phyloP scores from a whole-genome alignment of 2,113 vertebrate genomes.

The Eudyptes chrysolophus region DNA sequence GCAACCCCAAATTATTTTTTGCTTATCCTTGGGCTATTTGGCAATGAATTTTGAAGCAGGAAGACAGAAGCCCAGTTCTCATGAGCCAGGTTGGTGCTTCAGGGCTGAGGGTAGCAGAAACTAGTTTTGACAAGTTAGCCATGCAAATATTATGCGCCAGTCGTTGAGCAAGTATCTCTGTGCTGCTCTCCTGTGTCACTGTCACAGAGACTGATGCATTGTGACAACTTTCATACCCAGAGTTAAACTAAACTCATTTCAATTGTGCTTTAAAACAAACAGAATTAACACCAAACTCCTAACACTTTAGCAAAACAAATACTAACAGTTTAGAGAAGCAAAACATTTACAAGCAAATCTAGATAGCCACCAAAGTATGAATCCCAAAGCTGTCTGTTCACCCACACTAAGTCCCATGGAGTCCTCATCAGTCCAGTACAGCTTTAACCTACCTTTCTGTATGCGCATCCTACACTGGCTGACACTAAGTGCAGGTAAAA shows the following conservation, averaged over 20 bases:
- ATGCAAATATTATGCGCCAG: slow-evolving; percentile 28
- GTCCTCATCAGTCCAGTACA: not conserved
- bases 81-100: slow-evolving; percentile 38
- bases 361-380: not conserved
- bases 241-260: not conserved
- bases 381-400: not conserved
- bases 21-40: not conserved
- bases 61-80: slow-evolving; percentile 17
- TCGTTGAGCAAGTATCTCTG: slow-evolving; percentile 18
- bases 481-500: not conserved
- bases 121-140: slow-evolving; percentile 56
- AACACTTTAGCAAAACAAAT: not conserved
- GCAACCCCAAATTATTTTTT: not conserved
- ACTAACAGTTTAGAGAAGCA: not conserved
- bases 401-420: not conserved
- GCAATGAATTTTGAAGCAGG: not conserved
- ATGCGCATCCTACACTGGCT: not conserved
- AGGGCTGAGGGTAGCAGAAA: slow-evolving; percentile 42
- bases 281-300: not conserved
- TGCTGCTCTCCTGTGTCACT: not conserved
- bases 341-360: not conserved
- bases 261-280: not conserved
- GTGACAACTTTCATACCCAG: slow-evolving; percentile 56
- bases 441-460: not conserved
- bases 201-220: not conserved